Evolutionary conservation across 2,113 vertebrate genomes (phyloP).

Genomic region (Naja naja): DNA sequence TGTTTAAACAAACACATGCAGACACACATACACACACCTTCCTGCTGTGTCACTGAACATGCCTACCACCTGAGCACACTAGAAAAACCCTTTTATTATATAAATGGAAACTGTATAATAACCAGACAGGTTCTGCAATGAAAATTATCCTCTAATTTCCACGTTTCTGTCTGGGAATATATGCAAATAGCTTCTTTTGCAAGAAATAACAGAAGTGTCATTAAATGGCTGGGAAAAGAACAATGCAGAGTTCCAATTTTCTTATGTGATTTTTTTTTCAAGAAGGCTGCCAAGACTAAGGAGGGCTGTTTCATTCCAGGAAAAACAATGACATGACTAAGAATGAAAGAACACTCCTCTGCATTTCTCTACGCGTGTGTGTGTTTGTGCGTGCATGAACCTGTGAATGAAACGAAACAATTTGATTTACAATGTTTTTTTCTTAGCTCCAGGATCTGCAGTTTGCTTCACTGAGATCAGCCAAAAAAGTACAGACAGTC

Average conservation of each 20-base stretch:
- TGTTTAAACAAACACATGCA: conserved; percentile 25
- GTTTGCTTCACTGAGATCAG: background rate
- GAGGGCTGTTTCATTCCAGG: background rate
- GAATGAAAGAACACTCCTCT: background rate
- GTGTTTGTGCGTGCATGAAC: background rate
- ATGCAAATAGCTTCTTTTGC: background rate
- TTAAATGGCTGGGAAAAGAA: background rate
- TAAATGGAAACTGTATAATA: conserved; percentile 25
- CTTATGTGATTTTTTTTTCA: background rate
- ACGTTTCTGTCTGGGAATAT: background rate
- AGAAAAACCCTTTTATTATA: conserved; percentile 14
- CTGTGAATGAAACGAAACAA: background rate
- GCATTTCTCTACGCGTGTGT: background rate
- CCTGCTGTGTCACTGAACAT: conserved; percentile 32
- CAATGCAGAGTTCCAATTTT: background rate
- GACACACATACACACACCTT: background rate
- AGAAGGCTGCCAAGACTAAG: conserved; percentile 13
- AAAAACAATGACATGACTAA: conserved; percentile 8
- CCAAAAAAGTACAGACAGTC: background rate
- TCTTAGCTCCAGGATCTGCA: background rate
- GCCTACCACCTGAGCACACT: background rate
- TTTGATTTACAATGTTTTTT: background rate
- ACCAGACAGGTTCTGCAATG: background rate
- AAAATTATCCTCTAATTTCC: conserved; percentile 8
- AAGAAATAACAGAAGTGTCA: background rate